Evolutionary conservation across 2,888 invertebrate species (phyloP).

Genomic region (Slavum lentiscoides): DNA sequence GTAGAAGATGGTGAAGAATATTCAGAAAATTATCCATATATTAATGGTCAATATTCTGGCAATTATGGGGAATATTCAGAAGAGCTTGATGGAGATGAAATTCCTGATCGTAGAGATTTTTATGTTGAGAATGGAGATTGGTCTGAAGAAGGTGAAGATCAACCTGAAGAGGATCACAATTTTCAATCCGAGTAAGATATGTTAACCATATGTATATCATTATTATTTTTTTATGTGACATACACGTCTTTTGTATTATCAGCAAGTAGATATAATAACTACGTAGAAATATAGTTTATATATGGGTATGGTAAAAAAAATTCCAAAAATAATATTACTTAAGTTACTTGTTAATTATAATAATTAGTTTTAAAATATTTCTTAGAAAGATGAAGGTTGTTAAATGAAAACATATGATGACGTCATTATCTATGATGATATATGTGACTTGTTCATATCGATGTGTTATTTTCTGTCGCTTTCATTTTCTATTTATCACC

Average conservation of each 20-base stretch:
- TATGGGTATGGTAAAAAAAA: no score
- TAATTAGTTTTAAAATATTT: no score
- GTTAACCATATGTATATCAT: background rate
- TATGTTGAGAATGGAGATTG: background rate
- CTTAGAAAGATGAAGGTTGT: no score
- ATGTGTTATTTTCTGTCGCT: no score
- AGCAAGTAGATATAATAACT: no score
- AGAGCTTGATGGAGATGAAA: slow-evolving; percentile 57
- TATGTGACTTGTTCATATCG: no score
- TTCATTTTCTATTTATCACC: background rate
- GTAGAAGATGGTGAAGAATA: background rate
- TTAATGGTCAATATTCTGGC: slow-evolving; percentile 32
- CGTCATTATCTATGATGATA: no score
- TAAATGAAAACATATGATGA: no score
- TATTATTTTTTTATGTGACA: background rate
- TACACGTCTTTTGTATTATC: no score
- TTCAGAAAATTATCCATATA: background rate
- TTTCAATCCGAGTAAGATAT: background rate
- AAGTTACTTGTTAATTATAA: no score
- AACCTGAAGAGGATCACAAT: background rate
- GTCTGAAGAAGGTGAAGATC: background rate
- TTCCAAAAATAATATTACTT: no score
- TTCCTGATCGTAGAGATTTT: background rate
- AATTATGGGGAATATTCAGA: slow-evolving; percentile 57
- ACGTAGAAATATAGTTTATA: no score